Evolutionary conservation across 1,140 invertebrate species (phyloP).

Genomic region (Bombus huntii): DNA sequence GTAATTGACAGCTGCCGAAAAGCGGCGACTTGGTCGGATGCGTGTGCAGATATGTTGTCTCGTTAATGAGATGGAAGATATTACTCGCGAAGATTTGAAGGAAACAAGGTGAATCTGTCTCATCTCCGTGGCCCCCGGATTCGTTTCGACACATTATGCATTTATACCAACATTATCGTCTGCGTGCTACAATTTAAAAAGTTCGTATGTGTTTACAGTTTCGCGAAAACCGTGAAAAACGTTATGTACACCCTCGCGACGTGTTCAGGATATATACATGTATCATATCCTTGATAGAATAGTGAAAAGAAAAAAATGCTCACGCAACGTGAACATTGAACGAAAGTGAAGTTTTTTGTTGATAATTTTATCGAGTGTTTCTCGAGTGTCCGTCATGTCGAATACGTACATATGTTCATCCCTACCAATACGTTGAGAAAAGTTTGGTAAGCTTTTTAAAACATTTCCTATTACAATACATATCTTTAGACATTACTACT

Average conservation of each 20-base stretch:
- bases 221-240: slow-evolving; percentile 13
- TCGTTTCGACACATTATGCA: slow-evolving; percentile 5
- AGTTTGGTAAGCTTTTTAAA: slow-evolving; percentile 41
- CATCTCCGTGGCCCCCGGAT: background rate
- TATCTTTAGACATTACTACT: background rate
- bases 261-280: background rate
- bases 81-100: background rate
- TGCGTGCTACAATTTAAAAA: slow-evolving; percentile 52
- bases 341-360: slow-evolving; percentile 40
- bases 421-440: slow-evolving; percentile 38
- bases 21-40: slow-evolving; percentile 62
- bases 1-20: slow-evolving; percentile 80
- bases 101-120: background rate
- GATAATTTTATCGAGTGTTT: slow-evolving; percentile 21
- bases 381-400: slow-evolving; percentile 18
- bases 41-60: slow-evolving; percentile 10
- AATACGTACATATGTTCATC: slow-evolving; percentile 39
- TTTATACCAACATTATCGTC: slow-evolving; percentile 22
- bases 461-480: background rate
- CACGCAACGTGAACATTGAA: slow-evolving; percentile 8
- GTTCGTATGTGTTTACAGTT: slow-evolving; percentile 60
- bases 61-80: slow-evolving; percentile 3
- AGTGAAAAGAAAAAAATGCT: slow-evolving; percentile 19
- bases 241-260: slow-evolving; percentile 5
- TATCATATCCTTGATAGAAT: background rate